Percentiles rank a stretch among this genome's conserved stretches.
Evolutionary conservation across 2,888 invertebrate species (phyloP).

Genomic region (Andrena hattorfiana): DNA sequence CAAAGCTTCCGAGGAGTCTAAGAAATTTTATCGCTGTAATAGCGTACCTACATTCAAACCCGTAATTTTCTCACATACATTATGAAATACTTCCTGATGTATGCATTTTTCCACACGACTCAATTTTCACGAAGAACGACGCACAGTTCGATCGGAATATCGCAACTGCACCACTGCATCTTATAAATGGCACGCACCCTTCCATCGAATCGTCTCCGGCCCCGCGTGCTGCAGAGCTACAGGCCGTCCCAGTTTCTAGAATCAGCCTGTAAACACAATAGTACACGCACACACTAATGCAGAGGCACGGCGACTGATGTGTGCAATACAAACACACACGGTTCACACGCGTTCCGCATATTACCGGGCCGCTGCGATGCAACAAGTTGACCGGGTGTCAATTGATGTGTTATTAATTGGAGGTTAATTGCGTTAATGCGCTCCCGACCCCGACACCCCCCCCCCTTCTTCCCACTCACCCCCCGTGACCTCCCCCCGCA

Average conservation of each 20-base stretch:
- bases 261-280: slow-evolving; percentile 40
- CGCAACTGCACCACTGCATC: no score
- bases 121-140: no score
- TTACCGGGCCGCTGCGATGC: slow-evolving; percentile 80
- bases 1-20: no score
- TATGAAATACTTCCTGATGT: no score
- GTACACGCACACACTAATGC: slow-evolving; percentile 47
- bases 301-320: slow-evolving; percentile 42
- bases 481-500: slow-evolving; percentile 66
- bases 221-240: not conserved
- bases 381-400: slow-evolving; percentile 84
- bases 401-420: slow-evolving; percentile 85
- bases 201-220: not conserved
- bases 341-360: slow-evolving; percentile 76
- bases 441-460: slow-evolving; percentile 72
- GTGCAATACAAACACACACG: slow-evolving; percentile 51
- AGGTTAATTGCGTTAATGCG: slow-evolving; percentile 85
- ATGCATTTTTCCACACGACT: no score
- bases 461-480: slow-evolving; percentile 61
- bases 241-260: slow-evolving; percentile 3
- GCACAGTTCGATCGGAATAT: no score
- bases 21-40: no score
- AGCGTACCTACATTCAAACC: no score
- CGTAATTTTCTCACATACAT: no score
- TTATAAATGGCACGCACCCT: not conserved